These are phyloP conservation scores for Arenicola marina DNA, from an alignment of 2,888 invertebrate species.

Conservation along the genomic window DNA sequence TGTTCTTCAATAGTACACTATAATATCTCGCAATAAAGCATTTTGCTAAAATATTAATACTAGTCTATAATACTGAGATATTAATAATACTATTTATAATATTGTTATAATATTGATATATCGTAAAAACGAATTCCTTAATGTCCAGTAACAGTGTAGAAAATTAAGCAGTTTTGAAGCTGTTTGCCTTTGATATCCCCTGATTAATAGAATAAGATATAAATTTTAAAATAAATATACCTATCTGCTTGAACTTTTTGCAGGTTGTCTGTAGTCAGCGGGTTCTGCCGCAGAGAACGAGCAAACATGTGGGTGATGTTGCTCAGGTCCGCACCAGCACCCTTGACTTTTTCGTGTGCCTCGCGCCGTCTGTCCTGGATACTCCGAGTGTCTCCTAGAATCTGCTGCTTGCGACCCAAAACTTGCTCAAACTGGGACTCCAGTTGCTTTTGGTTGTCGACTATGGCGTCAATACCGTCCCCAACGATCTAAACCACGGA, in stretches of 20 bases:
- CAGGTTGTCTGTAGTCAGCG: slow-evolving; percentile 55
- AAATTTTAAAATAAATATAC: slow-evolving; percentile 35
- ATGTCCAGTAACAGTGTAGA: too few species aligned
- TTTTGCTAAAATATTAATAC: too few species aligned
- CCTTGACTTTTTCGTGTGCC: slow-evolving; percentile 37
- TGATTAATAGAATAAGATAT: background rate
- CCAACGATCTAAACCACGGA: slow-evolving; percentile 59
- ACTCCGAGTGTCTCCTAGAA: slow-evolving; percentile 33
- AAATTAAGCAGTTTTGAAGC: too few species aligned
- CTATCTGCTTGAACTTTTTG: slow-evolving; percentile 58
- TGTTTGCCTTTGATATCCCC: background rate
- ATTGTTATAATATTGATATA: too few species aligned
- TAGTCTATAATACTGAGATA: too few species aligned
- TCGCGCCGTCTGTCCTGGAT: slow-evolving; percentile 39
- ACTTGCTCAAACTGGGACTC: slow-evolving; percentile 52
- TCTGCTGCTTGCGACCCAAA: slow-evolving; percentile 44
- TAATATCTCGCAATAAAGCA: too few species aligned
- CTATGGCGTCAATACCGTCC: slow-evolving; percentile 48
- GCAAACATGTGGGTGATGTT: slow-evolving; percentile 51
- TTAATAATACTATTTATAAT: too few species aligned
- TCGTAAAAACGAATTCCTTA: too few species aligned
- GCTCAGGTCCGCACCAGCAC: slow-evolving; percentile 37
- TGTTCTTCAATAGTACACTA: too few species aligned
- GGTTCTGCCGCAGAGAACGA: slow-evolving; percentile 54
- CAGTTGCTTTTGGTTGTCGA: slow-evolving; percentile 49